These are phyloP conservation scores for Camelus dromedarius DNA, from an alignment of 2,113 vertebrate genomes.

Conservation along the genomic window DNA sequence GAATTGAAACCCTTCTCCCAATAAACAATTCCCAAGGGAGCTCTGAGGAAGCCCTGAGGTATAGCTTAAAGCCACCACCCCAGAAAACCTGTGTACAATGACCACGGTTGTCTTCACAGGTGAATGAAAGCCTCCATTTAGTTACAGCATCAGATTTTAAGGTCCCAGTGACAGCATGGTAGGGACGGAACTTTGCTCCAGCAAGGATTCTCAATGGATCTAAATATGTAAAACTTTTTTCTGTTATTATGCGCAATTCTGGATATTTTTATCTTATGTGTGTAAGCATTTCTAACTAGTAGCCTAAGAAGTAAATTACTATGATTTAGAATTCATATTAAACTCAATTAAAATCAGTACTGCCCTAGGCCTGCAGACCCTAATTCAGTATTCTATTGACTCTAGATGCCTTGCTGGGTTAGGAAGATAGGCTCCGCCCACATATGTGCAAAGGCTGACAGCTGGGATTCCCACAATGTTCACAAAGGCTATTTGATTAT, in stretches of 20 bases:
- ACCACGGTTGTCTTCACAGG: neutral
- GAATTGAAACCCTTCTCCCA: neutral
- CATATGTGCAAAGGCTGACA: neutral
- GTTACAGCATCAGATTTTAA: neutral
- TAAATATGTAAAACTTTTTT: neutral
- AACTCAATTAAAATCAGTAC: neutral
- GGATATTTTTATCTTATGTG: neutral
- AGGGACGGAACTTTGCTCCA: neutral
- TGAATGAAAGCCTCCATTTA: neutral
- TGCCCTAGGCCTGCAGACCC: neutral
- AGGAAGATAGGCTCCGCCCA: neutral
- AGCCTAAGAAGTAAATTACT: constrained; percentile 29
- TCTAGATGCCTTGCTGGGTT: neutral
- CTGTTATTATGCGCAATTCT: neutral
- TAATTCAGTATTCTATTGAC: neutral
- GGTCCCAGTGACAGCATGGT: neutral
- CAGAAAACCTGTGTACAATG: neutral
- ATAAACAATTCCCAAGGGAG: neutral
- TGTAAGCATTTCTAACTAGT: neutral
- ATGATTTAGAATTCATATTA: constrained; percentile 7
- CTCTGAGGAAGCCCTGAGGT: neutral
- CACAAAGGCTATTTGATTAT: neutral
- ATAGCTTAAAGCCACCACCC: neutral
- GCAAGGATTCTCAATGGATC: neutral
- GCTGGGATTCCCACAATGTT: neutral